Evolutionary conservation across 2,888 invertebrate genomes (phyloP).

Genomic region (Mesorhabditis belari): DNA sequence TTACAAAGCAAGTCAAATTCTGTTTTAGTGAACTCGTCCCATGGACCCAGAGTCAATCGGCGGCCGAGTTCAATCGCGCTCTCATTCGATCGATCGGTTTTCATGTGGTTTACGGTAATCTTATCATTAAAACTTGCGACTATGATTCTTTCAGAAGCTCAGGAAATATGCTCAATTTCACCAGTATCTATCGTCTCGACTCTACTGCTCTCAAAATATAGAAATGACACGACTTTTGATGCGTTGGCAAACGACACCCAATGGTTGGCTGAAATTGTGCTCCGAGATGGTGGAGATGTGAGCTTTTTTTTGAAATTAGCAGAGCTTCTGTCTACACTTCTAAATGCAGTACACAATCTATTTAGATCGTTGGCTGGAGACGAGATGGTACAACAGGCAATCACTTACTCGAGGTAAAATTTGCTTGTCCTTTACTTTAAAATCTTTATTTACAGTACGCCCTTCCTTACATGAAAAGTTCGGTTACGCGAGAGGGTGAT

Average conservation of each 20-base stretch:
- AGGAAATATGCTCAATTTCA: conserved; percentile 35
- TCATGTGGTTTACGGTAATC: conserved; percentile 36
- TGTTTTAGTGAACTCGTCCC: conserved; percentile 42
- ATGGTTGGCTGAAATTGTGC: conserved; percentile 25
- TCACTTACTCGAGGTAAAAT: background rate
- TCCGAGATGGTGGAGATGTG: conserved; percentile 25
- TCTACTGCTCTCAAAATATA: conserved; percentile 34
- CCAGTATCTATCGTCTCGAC: conserved; percentile 27
- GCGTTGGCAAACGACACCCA: conserved; percentile 17
- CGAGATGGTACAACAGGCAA: background rate
- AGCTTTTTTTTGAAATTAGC: too few relatives aligned
- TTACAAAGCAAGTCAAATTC: too few relatives aligned
- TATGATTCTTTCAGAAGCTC: conserved; percentile 28
- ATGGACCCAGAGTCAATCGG: conserved; percentile 34
- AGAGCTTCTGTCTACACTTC: too few relatives aligned
- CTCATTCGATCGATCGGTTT: conserved; percentile 46
- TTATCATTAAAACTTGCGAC: background rate
- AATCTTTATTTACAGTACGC: conserved; percentile 13
- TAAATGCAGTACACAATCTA: too few relatives aligned
- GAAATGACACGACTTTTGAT: conserved; percentile 9
- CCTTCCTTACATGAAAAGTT: conserved; percentile 1
- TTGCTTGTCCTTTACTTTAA: too few relatives aligned
- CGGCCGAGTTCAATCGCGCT: conserved; percentile 28
- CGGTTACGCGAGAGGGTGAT: conserved; percentile 3
- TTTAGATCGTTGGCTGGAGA: background rate